These are phyloP conservation scores for Zaprionus tsacasi DNA, from an alignment of 1,140 invertebrate species.

Conservation along the genomic window DNA sequence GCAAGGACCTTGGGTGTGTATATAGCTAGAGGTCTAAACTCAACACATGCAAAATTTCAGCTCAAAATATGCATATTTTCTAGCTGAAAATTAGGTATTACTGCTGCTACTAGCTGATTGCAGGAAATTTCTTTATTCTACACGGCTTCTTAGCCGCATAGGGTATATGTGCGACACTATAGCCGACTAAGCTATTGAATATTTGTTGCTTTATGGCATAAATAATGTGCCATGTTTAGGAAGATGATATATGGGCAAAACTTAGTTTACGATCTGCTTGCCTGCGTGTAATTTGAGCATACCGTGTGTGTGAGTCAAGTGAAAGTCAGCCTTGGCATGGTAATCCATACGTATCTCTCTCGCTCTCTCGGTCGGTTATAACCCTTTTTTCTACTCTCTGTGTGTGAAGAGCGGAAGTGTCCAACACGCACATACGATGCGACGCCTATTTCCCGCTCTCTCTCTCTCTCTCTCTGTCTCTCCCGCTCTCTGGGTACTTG, in stretches of 20 bases:
- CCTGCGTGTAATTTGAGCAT: slow-evolving; percentile 63
- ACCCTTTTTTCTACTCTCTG: slow-evolving; percentile 29
- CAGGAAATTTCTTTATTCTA: no score
- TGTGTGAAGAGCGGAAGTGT: slow-evolving; percentile 40
- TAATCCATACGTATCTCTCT: slow-evolving; percentile 29
- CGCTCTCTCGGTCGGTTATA: not conserved
- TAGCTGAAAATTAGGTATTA: no score
- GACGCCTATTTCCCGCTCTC: slow-evolving; percentile 17
- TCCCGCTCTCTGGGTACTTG: not conserved
- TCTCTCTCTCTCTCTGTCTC: no score
- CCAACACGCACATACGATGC: slow-evolving; percentile 41
- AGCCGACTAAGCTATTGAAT: not conserved
- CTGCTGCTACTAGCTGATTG: no score
- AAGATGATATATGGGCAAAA: slow-evolving; percentile 61
- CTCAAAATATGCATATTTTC: not conserved
- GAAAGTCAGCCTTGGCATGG: slow-evolving; percentile 43
- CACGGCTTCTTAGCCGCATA: not conserved
- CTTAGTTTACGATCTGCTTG: slow-evolving; percentile 57
- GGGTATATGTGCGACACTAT: slow-evolving; percentile 11
- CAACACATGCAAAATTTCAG: not conserved
- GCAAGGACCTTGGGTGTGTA: not conserved
- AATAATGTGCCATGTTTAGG: slow-evolving; percentile 49
- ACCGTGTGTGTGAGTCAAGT: slow-evolving; percentile 41
- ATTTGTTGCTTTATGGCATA: slow-evolving; percentile 30
- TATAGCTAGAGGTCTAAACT: not conserved